Base-by-base conservation (phyloP, 2,113 vertebrate species). In the Hippopotamus amphibius region DNA sequence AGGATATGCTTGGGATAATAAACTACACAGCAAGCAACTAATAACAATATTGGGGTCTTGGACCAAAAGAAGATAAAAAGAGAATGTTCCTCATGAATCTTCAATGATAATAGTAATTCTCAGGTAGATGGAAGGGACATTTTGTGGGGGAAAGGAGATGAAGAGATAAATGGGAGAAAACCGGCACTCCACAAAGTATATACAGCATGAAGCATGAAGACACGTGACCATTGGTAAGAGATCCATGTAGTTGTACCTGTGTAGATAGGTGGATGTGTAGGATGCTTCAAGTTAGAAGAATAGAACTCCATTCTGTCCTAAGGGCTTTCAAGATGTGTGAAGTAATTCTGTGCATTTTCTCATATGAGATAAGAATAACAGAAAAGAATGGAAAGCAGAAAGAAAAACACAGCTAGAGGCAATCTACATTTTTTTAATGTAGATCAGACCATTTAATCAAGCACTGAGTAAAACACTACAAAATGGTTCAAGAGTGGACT, bases 151-250 rank as follows among this genome's bases (percentile, higher is more conserved):
- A 30, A n/a, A 77, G 11, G 5, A 50, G 8, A 79, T 66, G 46
- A 83, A 79, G 5, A 53, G 3, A 24, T 22, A 90, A 63, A 79
- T 11, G 6, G 13, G 7, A 4, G 81, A 88, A 74, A 48, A 80
- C 0, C 1, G 59, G 14, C 1, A 71, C 17, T 50, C 0, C 5
- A 13, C 16, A 21, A 48, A 48, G 2, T 17, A 43, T 26, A 5
- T 37, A 37, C 1, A 79, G 1, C n/a, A 22, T 0, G 19, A 57
- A 57, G 2, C 17, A 55, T 19, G 2, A 65, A 9, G 3, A 33
- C 53, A 26, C 5, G 2, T 33, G 21, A 53, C 10, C 66, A 28
- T 3, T 76, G 26, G 7, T 85, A 37, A 53, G 57, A 63, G 16
- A 46, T 79, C 24, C 21, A 68, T 7, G 15, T 48, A n/a, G 0